Conservation (phyloP, 2,888 invertebrate genomes). For the Dione vanillae region DNA sequence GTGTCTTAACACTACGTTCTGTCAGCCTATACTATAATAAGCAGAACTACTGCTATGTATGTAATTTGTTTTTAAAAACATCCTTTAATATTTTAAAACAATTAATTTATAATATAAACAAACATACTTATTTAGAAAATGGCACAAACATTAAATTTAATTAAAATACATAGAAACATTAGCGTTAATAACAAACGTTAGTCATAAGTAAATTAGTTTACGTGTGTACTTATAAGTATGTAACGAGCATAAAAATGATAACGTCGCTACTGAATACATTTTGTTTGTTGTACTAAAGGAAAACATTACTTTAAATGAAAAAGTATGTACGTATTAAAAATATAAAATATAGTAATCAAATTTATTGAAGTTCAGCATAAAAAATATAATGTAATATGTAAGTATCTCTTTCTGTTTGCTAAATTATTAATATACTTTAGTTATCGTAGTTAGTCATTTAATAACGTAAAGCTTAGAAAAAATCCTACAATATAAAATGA, state of each 20-base stretch:
- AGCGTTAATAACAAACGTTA: constrained; percentile 30
- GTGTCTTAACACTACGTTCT: too few species aligned
- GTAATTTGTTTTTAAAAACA: too few species aligned
- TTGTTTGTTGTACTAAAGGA: constrained; percentile 18
- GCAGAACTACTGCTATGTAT: too few species aligned
- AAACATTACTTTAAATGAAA: not conserved
- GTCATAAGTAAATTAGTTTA: constrained; percentile 35
- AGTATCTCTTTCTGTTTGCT: too few species aligned
- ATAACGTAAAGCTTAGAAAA: constrained; percentile 20
- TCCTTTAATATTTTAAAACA: not conserved
- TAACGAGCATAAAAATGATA: constrained; percentile 11
- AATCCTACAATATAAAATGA: not conserved
- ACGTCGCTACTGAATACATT: constrained; percentile 31
- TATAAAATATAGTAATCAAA: too few species aligned
- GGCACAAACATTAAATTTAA: constrained; percentile 42
- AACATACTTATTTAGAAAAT: not conserved
- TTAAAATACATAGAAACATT: constrained; percentile 41
- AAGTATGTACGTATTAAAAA: too few species aligned
- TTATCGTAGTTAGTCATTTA: not conserved
- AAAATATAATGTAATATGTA: not conserved
- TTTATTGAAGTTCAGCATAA: too few species aligned
- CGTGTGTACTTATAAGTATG: constrained; percentile 16
- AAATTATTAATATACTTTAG: not conserved
- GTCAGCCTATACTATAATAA: too few species aligned
- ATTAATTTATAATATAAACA: not conserved